Evolutionary conservation across 2,113 vertebrate species (phyloP).

Genomic region (Solenodon paradoxus): DNA sequence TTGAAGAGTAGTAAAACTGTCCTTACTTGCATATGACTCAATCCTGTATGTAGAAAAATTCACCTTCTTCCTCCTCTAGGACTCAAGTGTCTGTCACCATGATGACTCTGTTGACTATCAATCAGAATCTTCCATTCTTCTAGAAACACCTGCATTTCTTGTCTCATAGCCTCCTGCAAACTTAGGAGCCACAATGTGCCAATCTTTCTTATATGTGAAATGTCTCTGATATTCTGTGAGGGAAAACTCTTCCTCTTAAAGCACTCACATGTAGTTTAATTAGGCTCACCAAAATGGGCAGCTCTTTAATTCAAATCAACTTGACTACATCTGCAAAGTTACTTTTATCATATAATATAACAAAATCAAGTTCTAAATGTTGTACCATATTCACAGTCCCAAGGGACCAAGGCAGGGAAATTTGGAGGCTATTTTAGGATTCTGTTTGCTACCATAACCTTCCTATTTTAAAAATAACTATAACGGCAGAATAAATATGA

Average conservation of each 20-base stretch:
- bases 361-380: background rate
- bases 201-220: too few species aligned
- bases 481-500: background rate
- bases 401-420: background rate
- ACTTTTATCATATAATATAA: background rate
- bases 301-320: background rate
- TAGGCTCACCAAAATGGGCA: too few species aligned
- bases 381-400: background rate
- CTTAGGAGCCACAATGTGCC: background rate
- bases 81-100: background rate
- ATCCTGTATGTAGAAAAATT: background rate
- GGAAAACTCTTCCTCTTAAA: background rate
- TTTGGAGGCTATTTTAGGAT: background rate
- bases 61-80: background rate
- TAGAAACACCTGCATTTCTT: background rate
- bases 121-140: background rate
- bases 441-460: background rate
- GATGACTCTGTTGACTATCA: rapidly evolving
- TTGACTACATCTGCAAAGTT: background rate
- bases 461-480: background rate
- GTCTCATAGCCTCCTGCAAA: rapidly evolving
- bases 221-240: background rate
- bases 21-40: background rate
- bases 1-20: background rate
- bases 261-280: background rate